Conservation (phyloP, 2,797 vertebrate genomes). For the Allobates femoralis region DNA sequence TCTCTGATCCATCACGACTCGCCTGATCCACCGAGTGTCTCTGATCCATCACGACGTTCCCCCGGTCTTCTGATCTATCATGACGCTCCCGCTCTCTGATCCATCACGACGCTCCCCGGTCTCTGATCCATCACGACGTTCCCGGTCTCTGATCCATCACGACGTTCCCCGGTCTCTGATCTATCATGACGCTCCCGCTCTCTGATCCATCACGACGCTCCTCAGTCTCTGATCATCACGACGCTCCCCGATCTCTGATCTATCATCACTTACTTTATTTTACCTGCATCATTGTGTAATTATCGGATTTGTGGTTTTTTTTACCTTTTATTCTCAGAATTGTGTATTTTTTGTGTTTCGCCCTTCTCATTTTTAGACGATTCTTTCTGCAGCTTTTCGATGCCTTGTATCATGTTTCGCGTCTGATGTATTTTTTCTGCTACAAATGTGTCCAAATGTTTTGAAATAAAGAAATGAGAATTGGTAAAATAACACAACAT, state of each 20-base stretch:
- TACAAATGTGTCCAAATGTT: conserved; percentile 26
- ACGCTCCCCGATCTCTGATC: too few species aligned
- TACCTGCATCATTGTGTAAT: conserved; percentile 46
- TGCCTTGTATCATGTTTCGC: conserved; percentile 45
- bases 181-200: too few species aligned
- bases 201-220: too few species aligned
- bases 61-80: too few species aligned
- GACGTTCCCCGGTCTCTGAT: too few species aligned
- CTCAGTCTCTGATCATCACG: too few species aligned
- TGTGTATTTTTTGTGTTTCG: conserved; percentile 35
- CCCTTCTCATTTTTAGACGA: conserved; percentile 24
- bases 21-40: too few species aligned
- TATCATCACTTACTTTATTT: background rate
- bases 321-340: background rate
- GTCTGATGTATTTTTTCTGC: conserved; percentile 1
- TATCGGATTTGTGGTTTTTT: conserved; percentile 11
- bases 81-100: too few species aligned
- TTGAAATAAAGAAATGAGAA: conserved; percentile 54
- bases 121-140: background rate
- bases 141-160: too few species aligned
- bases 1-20: too few species aligned
- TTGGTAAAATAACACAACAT: background rate
- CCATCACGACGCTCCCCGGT: too few species aligned
- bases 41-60: too few species aligned
- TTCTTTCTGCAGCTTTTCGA: conserved; percentile 44